Conservation (phyloP, 2,113 vertebrate species). For the Patagioenas fasciata region DNA sequence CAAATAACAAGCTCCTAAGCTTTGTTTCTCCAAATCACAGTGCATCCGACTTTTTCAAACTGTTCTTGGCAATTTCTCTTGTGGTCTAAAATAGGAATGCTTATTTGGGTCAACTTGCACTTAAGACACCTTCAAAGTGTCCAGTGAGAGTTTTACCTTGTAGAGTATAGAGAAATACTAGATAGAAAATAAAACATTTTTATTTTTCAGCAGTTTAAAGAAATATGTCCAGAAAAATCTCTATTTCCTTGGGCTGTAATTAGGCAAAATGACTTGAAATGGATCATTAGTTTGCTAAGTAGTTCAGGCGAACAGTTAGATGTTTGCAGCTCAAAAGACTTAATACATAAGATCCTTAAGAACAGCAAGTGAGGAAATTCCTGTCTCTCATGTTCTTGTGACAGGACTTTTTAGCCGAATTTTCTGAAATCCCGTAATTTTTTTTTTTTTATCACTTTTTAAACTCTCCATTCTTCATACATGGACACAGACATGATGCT, state of each 20-base stretch:
- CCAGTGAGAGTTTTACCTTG: neutral
- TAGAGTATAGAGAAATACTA: neutral
- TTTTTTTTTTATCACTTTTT: neutral
- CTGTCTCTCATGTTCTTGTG: neutral
- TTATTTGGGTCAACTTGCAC: neutral
- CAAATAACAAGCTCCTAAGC: neutral
- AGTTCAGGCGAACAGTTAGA: neutral
- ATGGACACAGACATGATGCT: neutral
- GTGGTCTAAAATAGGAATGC: neutral
- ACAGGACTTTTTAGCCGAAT: neutral
- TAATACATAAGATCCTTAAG: neutral
- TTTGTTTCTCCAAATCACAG: neutral
- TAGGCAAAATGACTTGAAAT: neutral
- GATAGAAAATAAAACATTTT: neutral
- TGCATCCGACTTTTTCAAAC: neutral
- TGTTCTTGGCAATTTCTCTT: neutral
- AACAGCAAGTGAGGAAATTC: neutral
- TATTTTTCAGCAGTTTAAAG: neutral
- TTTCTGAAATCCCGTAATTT: neutral
- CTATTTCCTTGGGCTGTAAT: neutral
- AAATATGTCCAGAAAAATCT: neutral
- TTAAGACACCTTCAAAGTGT: neutral
- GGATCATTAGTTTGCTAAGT: neutral
- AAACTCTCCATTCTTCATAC: neutral
- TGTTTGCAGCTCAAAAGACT: neutral